Conservation (phyloP, 2,888 invertebrate species). For the Acronicta leporina region DNA sequence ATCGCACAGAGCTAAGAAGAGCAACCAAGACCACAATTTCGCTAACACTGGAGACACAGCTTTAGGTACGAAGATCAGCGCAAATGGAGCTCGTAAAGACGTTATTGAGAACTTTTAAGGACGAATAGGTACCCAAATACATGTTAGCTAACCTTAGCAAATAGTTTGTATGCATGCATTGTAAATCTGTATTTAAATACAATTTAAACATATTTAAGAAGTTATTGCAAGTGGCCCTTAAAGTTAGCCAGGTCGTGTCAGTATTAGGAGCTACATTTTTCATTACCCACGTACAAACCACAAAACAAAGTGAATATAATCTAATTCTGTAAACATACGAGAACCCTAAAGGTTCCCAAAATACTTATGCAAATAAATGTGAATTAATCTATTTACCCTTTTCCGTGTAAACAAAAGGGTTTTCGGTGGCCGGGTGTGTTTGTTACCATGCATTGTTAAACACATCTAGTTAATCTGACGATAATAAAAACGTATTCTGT, state of each 20-base stretch:
- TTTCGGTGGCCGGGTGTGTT: constrained; percentile 12
- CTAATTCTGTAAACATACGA: constrained; percentile 27
- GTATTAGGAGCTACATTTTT: neutral
- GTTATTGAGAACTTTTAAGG: constrained; percentile 34
- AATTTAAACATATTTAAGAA: too few species aligned
- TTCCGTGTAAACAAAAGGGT: constrained; percentile 40
- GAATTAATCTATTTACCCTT: constrained; percentile 44
- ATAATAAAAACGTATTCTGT: neutral
- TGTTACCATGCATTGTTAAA: constrained; percentile 12
- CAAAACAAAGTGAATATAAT: constrained; percentile 19
- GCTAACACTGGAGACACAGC: constrained; percentile 26
- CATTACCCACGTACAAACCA: neutral
- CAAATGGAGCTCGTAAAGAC: constrained; percentile 30
- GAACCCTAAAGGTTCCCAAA: constrained; percentile 17
- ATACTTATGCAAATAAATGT: constrained; percentile 40
- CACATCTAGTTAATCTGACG: constrained; percentile 1
- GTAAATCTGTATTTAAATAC: too few species aligned
- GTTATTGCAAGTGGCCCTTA: too few species aligned
- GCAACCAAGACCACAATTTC: constrained; percentile 19
- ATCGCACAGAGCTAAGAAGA: constrained; percentile 21
- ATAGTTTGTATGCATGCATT: too few species aligned
- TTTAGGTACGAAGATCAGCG: constrained; percentile 16
- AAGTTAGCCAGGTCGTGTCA: neutral
- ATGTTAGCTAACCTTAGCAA: constrained; percentile 7
- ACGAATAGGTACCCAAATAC: constrained; percentile 15